Conservation (phyloP, 2,797 vertebrate genomes). For the Anguilla pacifica region DNA sequence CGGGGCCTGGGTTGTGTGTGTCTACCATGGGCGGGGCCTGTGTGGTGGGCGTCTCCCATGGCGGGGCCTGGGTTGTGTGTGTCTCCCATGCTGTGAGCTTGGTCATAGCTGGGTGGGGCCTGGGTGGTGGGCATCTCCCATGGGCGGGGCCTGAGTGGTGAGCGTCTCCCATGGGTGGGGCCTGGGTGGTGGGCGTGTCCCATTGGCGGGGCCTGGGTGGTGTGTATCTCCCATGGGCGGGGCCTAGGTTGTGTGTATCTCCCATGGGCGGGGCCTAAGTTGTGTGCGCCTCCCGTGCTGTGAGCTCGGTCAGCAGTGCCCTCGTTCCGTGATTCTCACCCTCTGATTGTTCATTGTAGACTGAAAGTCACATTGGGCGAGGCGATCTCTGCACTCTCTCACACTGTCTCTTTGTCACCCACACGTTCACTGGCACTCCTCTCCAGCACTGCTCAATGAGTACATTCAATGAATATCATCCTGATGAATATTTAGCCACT, state of each 20-base stretch:
- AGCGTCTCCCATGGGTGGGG: neutral
- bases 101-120: neutral
- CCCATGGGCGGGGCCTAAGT: neutral
- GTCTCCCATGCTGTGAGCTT: neutral
- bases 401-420: conserved; percentile 40
- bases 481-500: conserved; percentile 37
- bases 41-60: too few species aligned
- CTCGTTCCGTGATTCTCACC: neutral
- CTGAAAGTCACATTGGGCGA: conserved; percentile 3
- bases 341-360: conserved; percentile 24
- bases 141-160: neutral
- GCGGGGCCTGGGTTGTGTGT: neutral
- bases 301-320: neutral
- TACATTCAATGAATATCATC: conserved; percentile 38
- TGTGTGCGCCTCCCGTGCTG: neutral
- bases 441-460: conserved; percentile 34
- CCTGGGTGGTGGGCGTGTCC: neutral
- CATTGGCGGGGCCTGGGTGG: neutral
- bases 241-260: neutral
- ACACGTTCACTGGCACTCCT: conserved; percentile 28
- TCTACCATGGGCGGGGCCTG: too few species aligned
- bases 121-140: neutral
- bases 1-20: neutral
- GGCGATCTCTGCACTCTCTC: neutral
- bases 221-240: neutral